Evolutionary conservation across 2,888 invertebrate species (phyloP), one percentile per base, ranked within the genome.

Genomic region (Helobdella robusta): DNA sequence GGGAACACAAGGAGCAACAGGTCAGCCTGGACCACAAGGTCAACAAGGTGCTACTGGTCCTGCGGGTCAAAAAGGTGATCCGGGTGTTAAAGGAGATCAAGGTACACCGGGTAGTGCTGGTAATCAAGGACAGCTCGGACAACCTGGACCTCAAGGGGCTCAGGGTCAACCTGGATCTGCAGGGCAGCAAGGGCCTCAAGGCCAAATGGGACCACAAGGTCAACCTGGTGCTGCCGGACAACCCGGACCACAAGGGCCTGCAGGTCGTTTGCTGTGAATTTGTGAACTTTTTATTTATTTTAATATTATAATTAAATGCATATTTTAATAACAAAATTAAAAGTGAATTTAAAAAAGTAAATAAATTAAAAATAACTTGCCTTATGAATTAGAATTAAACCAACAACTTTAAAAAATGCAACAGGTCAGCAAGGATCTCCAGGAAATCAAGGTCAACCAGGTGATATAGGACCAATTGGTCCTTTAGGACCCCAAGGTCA

Each of bases 171-270:
- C 32, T 35, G 76, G 76, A 32, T 30, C 66, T 46, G 28, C 32
- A 25, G 68, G 68, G 15, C 23, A 20, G 15, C 28, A 35, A 15
- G 68, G 68, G n/a, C 46, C 64, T 28, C 50, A 25, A n/a, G 20
- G 54, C 65, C 11, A 36, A 34, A 35, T 65, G 67, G 8, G 54
- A 56, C n/a, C 1, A 30, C n/a, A n/a, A 54, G 76, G 77, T 65
- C 61, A 23, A 59, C 2, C 18, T n/a, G 67, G 67, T 18, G 11
- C 48, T n/a, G 30, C 50, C 11, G 66, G 66, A 44, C 28, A 54
- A 35, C 40, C 56, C 25, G 61, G 61, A 18, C 48, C 46, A 61
- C 61, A 48, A 61, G 61, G 61, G 20, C 20, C 23, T 54, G 28
- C 28, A 28, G 54, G 54, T 4, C 54, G n/a, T n/a, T n/a, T n/a